Evolutionary conservation across 1,140 invertebrate species (phyloP).

Genomic region (Drosophila carrolli): DNA sequence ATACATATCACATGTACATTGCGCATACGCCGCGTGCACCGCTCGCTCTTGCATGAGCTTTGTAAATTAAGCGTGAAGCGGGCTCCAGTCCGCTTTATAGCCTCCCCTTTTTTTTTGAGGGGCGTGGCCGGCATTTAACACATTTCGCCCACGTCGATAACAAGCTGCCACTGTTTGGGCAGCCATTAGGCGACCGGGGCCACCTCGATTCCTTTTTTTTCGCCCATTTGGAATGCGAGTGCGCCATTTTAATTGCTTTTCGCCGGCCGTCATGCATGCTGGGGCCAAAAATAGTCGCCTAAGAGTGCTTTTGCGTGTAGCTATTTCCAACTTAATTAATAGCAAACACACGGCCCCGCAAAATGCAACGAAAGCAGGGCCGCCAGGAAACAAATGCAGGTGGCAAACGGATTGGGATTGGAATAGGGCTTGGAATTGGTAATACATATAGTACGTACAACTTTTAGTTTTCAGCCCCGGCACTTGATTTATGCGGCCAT

Average conservation of each 20-base stretch:
- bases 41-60: conserved; percentile 65
- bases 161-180: conserved; percentile 72
- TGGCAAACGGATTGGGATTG: conserved; percentile 22
- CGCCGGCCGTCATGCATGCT: conserved; percentile 65
- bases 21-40: conserved; percentile 70
- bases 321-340: conserved; percentile 81
- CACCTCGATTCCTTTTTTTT: conserved; percentile 37
- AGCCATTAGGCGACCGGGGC: conserved; percentile 44
- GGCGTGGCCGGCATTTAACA: conserved; percentile 75
- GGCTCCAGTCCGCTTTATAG: conserved; percentile 2
- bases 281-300: conserved; percentile 74
- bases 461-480: conserved; percentile 53
- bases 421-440: background rate
- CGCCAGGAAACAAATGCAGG: conserved; percentile 34
- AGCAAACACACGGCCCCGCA: conserved; percentile 64
- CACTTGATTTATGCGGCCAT: conserved; percentile 71
- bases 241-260: conserved; percentile 77
- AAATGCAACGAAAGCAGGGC: conserved; percentile 38
- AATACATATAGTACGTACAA: conserved; percentile 36
- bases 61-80: conserved; percentile 69
- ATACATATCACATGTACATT: conserved; percentile 49
- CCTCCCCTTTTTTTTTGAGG: conserved; percentile 17
- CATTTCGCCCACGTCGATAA: conserved; percentile 69
- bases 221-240: conserved; percentile 56
- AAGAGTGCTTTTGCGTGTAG: conserved; percentile 82